phyloP scores from a whole-genome alignment of 2,113 vertebrate species.

The Fukomys damarensis region DNA sequence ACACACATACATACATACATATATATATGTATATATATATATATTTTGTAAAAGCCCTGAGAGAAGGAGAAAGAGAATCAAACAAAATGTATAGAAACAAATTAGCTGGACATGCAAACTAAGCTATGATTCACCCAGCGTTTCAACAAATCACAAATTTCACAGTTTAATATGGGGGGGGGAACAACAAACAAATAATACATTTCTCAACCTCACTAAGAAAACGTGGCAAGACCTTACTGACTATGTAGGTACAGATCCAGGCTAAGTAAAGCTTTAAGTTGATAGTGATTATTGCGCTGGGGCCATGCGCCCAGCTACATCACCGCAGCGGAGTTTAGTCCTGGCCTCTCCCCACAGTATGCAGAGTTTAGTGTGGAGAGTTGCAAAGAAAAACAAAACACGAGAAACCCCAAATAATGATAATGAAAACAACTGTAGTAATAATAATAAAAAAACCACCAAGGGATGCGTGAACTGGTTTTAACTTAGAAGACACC shows the following conservation, averaged over 20 bases:
- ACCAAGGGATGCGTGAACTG: slow-evolving; percentile 80
- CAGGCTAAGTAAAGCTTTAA: slow-evolving; percentile 96
- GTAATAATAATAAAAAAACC: slow-evolving; percentile 67
- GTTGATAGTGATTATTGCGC: slow-evolving; percentile 94
- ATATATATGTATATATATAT: slow-evolving; percentile 67
- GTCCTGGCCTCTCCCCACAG: slow-evolving; percentile 93
- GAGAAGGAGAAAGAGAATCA: slow-evolving; percentile 91
- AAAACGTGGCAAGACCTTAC: slow-evolving; percentile 90
- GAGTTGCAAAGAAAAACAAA: slow-evolving; percentile 86
- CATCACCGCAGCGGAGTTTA: slow-evolving; percentile 91
- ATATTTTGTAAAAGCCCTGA: slow-evolving; percentile 96
- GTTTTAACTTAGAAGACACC: slow-evolving; percentile 79
- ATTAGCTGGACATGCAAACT: slow-evolving; percentile 97
- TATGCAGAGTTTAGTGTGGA: slow-evolving; percentile 88
- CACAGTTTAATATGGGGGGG: slow-evolving; percentile 95
- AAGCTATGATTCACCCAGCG: slow-evolving; percentile 97
- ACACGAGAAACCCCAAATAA: slow-evolving; percentile 82
- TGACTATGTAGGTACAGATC: slow-evolving; percentile 89
- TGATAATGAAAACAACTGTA: slow-evolving; percentile 73
- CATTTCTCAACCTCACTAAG: slow-evolving; percentile 90
- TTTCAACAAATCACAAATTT: slow-evolving; percentile 94
- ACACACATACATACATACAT: no score
- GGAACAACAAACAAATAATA: slow-evolving; percentile 84
- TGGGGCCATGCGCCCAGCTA: slow-evolving; percentile 83
- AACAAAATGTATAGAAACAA: slow-evolving; percentile 89